A percentile compares a stretch with the other conserved stretches of the same genome.
These are phyloP conservation scores for Perca schrenkii DNA, from an alignment of 2,113 vertebrate genomes.

Conservation along the genomic window DNA sequence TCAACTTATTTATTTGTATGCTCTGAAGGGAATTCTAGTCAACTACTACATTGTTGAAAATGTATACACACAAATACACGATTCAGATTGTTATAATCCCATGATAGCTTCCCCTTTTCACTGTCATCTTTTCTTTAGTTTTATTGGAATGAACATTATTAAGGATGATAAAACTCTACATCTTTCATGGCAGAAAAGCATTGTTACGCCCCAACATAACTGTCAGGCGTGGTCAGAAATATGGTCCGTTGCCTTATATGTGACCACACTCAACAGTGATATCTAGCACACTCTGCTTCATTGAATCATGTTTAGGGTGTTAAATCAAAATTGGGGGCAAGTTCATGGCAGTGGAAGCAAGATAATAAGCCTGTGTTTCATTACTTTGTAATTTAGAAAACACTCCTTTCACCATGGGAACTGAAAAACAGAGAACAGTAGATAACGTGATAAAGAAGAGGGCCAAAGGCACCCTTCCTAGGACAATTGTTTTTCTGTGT, in stretches of 20 bases:
- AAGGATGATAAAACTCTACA: slow-evolving; percentile 14
- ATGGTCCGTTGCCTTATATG: neutral
- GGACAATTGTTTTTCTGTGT: slow-evolving; percentile 13
- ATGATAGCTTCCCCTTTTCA: neutral
- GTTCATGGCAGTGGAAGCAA: slow-evolving; percentile 42
- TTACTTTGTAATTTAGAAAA: slow-evolving; percentile 58
- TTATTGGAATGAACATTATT: neutral
- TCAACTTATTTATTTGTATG: neutral
- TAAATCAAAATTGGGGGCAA: slow-evolving; percentile 62
- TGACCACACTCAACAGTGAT: slow-evolving; percentile 29
- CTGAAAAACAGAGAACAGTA: slow-evolving; percentile 22
- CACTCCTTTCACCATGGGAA: slow-evolving; percentile 30
- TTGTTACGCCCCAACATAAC: slow-evolving; percentile 3
- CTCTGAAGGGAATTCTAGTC: slow-evolving; percentile 26
- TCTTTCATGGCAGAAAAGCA: slow-evolving; percentile 13
- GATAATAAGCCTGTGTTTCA: slow-evolving; percentile 50
- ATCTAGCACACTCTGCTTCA: slow-evolving; percentile 26
- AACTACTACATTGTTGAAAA: neutral
- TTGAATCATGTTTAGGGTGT: slow-evolving; percentile 64
- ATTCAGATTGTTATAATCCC: neutral
- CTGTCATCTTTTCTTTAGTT: neutral
- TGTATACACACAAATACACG: too few relatives aligned
- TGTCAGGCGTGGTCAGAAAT: slow-evolving; percentile 33
- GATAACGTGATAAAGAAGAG: slow-evolving; percentile 38
- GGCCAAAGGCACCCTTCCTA: neutral